Percentiles rank a stretch among this genome's conserved stretches.
phyloP scores from a whole-genome alignment of 2,797 vertebrate genomes.

The Darevskia mixta region DNA sequence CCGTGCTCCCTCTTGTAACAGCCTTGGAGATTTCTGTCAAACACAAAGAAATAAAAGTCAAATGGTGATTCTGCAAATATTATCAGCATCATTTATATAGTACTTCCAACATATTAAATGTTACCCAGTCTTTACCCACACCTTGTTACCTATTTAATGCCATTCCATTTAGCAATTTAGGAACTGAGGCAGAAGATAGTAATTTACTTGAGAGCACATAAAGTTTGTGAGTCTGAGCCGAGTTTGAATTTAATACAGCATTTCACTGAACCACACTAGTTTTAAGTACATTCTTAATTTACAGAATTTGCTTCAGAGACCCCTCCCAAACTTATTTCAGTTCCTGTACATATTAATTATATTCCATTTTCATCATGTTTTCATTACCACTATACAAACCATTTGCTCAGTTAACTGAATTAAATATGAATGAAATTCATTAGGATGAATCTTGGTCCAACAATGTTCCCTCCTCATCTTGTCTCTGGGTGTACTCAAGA shows the following conservation, averaged over 20 bases:
- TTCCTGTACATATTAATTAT: not conserved
- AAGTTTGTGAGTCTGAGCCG: not conserved
- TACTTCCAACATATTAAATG: not conserved
- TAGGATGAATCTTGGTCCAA: not conserved
- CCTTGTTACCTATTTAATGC: not conserved
- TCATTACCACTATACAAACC: not conserved
- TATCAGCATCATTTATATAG: not conserved
- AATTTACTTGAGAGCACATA: not conserved
- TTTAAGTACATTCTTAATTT: slow-evolving; percentile 5
- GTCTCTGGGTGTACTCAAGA: not conserved
- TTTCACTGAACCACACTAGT: too few species aligned
- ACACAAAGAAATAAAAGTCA: slow-evolving; percentile 48
- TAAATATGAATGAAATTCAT: not conserved
- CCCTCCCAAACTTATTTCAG: not conserved
- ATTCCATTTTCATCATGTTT: not conserved
- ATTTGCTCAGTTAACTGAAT: not conserved
- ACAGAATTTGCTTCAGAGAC: not conserved
- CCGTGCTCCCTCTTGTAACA: slow-evolving; percentile 84
- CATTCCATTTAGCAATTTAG: not conserved
- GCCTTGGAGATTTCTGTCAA: slow-evolving; percentile 85
- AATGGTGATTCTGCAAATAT: slow-evolving; percentile 10
- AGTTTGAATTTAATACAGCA: not conserved
- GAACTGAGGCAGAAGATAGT: not conserved
- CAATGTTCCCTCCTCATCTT: not conserved
- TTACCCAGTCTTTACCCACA: not conserved